Percentiles rank a stretch among this genome's conserved stretches.
Conservation (phyloP, 2,888 invertebrate genomes). For the Psococerastis gibbosa region DNA sequence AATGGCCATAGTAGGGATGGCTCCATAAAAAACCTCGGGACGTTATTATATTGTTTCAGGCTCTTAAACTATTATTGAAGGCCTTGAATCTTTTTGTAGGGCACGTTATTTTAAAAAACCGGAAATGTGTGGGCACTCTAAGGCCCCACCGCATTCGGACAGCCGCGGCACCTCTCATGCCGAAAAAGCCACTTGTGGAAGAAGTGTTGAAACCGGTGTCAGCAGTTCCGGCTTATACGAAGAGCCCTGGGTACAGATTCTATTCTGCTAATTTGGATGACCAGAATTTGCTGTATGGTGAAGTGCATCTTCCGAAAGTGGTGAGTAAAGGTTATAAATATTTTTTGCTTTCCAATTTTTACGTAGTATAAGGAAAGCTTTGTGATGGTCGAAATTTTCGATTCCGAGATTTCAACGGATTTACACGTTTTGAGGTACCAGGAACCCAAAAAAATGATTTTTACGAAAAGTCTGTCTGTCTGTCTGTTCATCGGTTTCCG, state of each 20-base stretch:
- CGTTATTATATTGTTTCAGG: no score
- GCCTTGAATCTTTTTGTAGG: constrained; percentile 23
- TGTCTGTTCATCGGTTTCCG: no score
- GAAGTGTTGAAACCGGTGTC: constrained; percentile 28
- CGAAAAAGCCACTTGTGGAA: constrained; percentile 35
- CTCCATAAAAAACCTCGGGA: no score
- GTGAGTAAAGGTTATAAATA: constrained; percentile 30
- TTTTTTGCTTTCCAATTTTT: no score
- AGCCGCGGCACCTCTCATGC: constrained; percentile 32
- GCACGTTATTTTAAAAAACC: constrained; percentile 48
- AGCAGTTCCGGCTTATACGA: neutral
- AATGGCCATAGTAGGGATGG: no score
- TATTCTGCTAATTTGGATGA: neutral
- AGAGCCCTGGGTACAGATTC: neutral
- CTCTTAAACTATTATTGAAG: no score
- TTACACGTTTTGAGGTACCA: no score
- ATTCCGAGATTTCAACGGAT: no score
- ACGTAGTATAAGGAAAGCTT: no score
- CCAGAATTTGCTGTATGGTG: constrained; percentile 29
- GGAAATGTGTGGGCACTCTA: constrained; percentile 50
- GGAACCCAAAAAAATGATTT: no score
- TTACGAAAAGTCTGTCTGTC: no score
- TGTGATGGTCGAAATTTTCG: no score
- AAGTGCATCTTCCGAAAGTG: constrained; percentile 39
- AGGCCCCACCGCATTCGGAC: constrained; percentile 57